These are phyloP conservation scores for Oscheius sp. DNA, from an alignment of 2,888 invertebrate genomes.

Conservation along the genomic window DNA sequence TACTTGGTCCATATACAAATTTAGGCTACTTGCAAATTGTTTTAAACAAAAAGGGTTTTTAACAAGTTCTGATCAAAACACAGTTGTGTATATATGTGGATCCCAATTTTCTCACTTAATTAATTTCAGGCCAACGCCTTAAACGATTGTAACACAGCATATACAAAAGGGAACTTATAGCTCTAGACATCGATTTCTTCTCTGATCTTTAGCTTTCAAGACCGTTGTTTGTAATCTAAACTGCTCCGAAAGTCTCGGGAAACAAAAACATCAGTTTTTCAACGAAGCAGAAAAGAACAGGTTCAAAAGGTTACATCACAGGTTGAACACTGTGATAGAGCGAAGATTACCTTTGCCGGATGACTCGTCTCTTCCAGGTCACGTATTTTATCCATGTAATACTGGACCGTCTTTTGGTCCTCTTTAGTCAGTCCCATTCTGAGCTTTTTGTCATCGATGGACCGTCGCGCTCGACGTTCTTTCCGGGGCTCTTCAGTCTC, in stretches of 20 bases:
- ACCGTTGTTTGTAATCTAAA: background rate
- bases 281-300: conserved; percentile 28
- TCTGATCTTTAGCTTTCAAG: too few relatives aligned
- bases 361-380: conserved; percentile 60
- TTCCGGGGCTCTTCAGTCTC: background rate
- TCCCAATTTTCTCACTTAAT: too few relatives aligned
- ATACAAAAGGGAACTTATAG: too few relatives aligned
- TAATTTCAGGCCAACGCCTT: too few relatives aligned
- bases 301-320: conserved; percentile 13
- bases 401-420: conserved; percentile 61
- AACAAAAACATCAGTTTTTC: background rate
- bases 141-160: too few relatives aligned
- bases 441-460: conserved; percentile 17
- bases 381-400: conserved; percentile 65
- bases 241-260: conserved; percentile 9
- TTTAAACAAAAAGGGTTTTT: too few relatives aligned
- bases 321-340: conserved; percentile 33
- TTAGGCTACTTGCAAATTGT: too few relatives aligned
- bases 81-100: too few relatives aligned
- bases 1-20: too few relatives aligned
- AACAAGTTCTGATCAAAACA: too few relatives aligned
- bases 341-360: conserved; percentile 38
- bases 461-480: background rate
- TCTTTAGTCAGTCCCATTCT: conserved; percentile 62
- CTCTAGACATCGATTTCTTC: too few relatives aligned